Evolutionary conservation across 2,888 invertebrate species (phyloP).

Genomic region (Ophioninae sp.): DNA sequence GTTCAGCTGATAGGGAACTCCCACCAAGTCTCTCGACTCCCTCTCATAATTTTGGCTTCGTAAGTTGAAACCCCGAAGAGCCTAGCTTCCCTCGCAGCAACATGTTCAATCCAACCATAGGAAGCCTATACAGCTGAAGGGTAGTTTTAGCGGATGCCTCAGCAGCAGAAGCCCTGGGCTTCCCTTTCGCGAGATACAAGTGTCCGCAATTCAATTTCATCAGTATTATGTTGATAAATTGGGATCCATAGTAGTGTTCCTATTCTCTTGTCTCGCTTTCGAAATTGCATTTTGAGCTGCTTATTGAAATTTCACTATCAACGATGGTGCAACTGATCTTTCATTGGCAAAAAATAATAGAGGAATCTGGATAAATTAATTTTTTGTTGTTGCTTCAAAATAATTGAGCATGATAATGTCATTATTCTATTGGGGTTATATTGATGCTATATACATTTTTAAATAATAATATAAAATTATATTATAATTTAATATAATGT

Average conservation of each 20-base stretch:
- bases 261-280: neutral
- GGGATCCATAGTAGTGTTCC: neutral
- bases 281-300: neutral
- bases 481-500: too few relatives aligned
- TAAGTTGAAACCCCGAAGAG: neutral
- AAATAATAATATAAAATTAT: too few relatives aligned
- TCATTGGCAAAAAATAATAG: too few relatives aligned
- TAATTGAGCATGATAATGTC: too few relatives aligned
- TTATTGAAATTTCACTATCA: too few relatives aligned
- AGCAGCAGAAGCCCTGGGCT: neutral
- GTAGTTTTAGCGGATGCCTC: neutral
- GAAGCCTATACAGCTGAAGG: neutral
- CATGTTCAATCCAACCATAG: neutral
- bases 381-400: too few relatives aligned
- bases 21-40: neutral
- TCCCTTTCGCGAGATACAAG: neutral
- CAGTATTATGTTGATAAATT: neutral
- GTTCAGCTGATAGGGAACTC: neutral
- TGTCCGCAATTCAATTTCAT: neutral
- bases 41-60: neutral
- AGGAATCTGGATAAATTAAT: too few relatives aligned
- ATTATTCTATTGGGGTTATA: too few relatives aligned
- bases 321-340: too few relatives aligned
- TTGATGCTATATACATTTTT: too few relatives aligned
- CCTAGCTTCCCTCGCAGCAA: neutral